Base-by-base conservation (phyloP, 2,113 vertebrate species). In the Callaeas wilsoni region DNA sequence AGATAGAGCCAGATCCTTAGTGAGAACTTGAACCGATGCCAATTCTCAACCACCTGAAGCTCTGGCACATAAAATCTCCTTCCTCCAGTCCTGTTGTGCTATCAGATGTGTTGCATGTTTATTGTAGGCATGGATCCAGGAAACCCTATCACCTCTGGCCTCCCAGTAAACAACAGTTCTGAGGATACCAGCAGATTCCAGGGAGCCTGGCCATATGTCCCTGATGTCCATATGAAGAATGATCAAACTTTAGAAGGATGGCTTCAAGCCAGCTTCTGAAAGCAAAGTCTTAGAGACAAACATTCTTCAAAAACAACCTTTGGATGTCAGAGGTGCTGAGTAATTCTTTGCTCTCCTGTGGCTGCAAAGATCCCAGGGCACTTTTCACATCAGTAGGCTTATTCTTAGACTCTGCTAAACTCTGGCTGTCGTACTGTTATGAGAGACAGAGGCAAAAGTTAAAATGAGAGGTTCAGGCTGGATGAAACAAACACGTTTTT, bases 41-140 rank as follows among this genome's bases (percentile, higher is more conserved):
- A 91, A 1, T 32, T 84, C 53, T 53, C 70, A 89, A 63, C 76
- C 87, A 96, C 89, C 94, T 96, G 94, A 95, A 71, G 29, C 46
- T 93, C 87, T 95, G 89, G 81, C 78, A 87, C 74, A 77, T 95
- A 91, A 94, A 96, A 94, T 42, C 89, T 91, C 53, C 49, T 75
- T 84, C 70, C 70, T 13, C 92, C 69, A 25, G 64, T 56, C 77
- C 77, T 91, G 44, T 71, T 95, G 81, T 91, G 81, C 65, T 91
- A 12, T 96, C 89, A 96, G 70, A 96, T 89, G 65, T 84, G 56
- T 71, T 89, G 49, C 81, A 64, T 71, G 67, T 80, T 96, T 91
- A 57, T 68, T 75, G 30, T 69, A 79, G 89, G 93, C 93, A 82
- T 29, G 59, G 74, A 76, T 89, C 91, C 94, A 96, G 91, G 74